Conservation (phyloP, 2,113 vertebrate species). For the Dasyprocta punctata region DNA sequence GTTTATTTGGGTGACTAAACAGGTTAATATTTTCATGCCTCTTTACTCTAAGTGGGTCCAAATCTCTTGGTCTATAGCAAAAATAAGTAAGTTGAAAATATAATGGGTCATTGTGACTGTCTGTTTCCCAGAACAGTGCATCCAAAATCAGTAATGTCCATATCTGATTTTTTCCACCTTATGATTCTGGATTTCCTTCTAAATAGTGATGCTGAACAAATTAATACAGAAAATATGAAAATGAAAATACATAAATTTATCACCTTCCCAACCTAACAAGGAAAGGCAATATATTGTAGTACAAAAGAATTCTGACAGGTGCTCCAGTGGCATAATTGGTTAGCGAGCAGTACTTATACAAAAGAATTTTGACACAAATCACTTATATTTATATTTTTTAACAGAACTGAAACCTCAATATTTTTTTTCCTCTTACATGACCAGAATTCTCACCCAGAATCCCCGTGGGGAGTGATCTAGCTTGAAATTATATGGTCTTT, state of each 20-base stretch:
- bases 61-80: neutral
- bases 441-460: neutral
- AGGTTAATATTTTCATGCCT: neutral
- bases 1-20: neutral
- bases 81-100: neutral
- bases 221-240: neutral
- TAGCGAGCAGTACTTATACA: too few relatives aligned
- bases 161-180: neutral
- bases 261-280: neutral
- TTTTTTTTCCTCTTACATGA: neutral
- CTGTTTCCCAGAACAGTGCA: neutral
- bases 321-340: too few relatives aligned
- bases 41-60: neutral
- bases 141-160: neutral
- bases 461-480: neutral
- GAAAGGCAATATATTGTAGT: neutral
- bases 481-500: neutral
- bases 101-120: neutral
- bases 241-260: neutral
- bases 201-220: neutral
- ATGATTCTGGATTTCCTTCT: neutral
- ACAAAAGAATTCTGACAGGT: neutral
- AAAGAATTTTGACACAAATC: neutral
- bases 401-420: neutral
- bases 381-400: neutral